Base-by-base conservation (phyloP, 2,888 invertebrate species). In the Melolontha melolontha region DNA sequence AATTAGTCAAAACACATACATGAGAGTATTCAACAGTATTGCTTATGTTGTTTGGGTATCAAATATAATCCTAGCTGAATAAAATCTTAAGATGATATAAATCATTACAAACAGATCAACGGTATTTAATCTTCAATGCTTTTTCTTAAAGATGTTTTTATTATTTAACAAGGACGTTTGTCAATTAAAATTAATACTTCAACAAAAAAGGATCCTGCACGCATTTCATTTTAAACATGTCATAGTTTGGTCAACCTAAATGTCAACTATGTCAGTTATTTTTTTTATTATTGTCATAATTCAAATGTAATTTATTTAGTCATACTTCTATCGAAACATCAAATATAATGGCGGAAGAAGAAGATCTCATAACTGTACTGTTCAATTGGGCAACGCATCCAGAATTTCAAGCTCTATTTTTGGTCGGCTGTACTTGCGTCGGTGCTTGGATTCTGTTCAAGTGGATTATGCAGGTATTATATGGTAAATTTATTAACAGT, bases 381-480 rank as follows among this genome's bases (percentile, higher is more conserved):
- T 68, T 72, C 41, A 27, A 39, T n/a, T 72, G 70, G 69, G 14
- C 71, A 2, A 41, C 64, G 5, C 71, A 72, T 54, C 64, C 64
- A 4, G 76, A 76, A 67, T 59, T 72, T n/a, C 75, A 76, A 62
- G 73, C 73, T 6, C 42, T 72, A 10, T 54, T 75, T 47, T 51
- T 75, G 50, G 63, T 73, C 10, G 75, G 75, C 10, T 68, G 74
- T 11, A 75, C 72, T 17, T 75, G 73, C 49, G 72, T 77, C 5
- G 76, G 76, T 2, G 74, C 72, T 7, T 77, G 75, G 75, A 72
- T 75, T 4, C 63, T 77, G 16, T 52, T 76, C 39, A 70, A 72
- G 12, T 75, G 74, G 75, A 17, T 75, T 34, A 12, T 75, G 16
- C 72, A 75, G 72, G 76, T 76, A 70, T 54, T 66, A 66, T 62